phyloP scores from a whole-genome alignment of 2,797 vertebrate species.

The Liasis olivaceus region DNA sequence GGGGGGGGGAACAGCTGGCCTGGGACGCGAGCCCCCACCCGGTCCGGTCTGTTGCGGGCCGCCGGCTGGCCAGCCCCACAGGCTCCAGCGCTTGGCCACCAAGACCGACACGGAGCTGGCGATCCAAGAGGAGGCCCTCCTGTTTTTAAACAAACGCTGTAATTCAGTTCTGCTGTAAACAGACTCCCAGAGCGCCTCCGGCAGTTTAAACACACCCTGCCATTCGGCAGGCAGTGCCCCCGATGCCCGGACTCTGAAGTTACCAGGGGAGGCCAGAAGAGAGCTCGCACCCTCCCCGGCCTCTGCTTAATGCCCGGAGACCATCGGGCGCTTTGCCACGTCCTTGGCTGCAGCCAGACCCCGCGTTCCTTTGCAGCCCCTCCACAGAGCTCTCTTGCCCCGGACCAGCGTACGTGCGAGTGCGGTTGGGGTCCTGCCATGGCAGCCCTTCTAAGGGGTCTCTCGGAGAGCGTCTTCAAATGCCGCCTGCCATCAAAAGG shows the following conservation, averaged over 20 bases:
- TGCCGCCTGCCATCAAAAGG: not conserved
- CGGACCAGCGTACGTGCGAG: not conserved
- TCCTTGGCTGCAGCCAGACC: no score
- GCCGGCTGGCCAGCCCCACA: no score
- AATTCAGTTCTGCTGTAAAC: no score
- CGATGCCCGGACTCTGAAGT: not conserved
- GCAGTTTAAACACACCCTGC: not conserved
- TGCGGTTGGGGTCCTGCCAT: not conserved
- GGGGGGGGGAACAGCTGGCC: no score
- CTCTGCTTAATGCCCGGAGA: no score
- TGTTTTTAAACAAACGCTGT: no score
- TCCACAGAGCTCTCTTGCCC: not conserved
- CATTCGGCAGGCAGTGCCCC: not conserved
- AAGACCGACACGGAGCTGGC: no score
- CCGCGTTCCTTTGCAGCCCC: not conserved
- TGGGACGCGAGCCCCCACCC: no score
- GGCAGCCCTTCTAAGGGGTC: not conserved
- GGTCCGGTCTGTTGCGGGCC: no score
- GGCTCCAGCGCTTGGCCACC: no score
- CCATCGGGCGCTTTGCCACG: no score
- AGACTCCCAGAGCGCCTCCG: not conserved
- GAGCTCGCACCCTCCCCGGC: no score
- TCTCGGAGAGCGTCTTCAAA: not conserved
- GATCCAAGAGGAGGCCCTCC: not conserved
- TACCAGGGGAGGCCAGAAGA: not conserved